phyloP scores from a whole-genome alignment of 2,797 vertebrate genomes.

The Parambassis ranga region DNA sequence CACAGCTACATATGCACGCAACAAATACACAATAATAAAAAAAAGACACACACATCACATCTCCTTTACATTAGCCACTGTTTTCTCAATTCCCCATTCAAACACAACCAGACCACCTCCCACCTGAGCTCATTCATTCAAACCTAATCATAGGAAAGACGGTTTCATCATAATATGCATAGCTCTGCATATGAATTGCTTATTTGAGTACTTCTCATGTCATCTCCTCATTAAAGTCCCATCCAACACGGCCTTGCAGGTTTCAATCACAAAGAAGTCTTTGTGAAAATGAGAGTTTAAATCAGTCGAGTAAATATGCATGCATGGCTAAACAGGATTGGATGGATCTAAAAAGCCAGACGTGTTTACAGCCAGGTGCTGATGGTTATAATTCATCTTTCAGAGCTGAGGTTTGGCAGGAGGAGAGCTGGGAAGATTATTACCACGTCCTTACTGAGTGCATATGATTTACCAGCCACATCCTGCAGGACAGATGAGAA shows the following conservation, averaged over 20 bases:
- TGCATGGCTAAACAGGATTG: constrained; percentile 12
- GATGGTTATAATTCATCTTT: constrained; percentile 36
- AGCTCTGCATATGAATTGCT: constrained; percentile 36
- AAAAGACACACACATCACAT: constrained; percentile 13
- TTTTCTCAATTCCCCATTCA: constrained; percentile 16
- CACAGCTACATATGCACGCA: constrained; percentile 35
- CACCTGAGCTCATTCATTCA: constrained; percentile 33
- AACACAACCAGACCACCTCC: constrained; percentile 13
- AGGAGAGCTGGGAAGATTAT: constrained; percentile 21
- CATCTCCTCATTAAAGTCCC: constrained; percentile 27
- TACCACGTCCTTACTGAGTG: constrained; percentile 23
- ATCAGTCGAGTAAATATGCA: constrained; percentile 38
- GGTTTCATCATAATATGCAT: neutral
- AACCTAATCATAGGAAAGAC: constrained; percentile 8
- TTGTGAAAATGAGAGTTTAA: constrained; percentile 20
- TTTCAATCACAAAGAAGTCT: constrained; percentile 36
- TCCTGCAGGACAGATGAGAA: constrained; percentile 44
- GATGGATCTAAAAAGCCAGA: constrained; percentile 17
- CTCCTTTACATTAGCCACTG: constrained; percentile 2
- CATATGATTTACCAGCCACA: constrained; percentile 41
- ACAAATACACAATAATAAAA: constrained; percentile 59
- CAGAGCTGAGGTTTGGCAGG: neutral
- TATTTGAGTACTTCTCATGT: constrained; percentile 58
- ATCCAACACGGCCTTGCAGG: neutral
- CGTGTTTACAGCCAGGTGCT: constrained; percentile 35